These are phyloP conservation scores for Drepana falcataria DNA, from an alignment of 2,888 invertebrate species.

Conservation along the genomic window DNA sequence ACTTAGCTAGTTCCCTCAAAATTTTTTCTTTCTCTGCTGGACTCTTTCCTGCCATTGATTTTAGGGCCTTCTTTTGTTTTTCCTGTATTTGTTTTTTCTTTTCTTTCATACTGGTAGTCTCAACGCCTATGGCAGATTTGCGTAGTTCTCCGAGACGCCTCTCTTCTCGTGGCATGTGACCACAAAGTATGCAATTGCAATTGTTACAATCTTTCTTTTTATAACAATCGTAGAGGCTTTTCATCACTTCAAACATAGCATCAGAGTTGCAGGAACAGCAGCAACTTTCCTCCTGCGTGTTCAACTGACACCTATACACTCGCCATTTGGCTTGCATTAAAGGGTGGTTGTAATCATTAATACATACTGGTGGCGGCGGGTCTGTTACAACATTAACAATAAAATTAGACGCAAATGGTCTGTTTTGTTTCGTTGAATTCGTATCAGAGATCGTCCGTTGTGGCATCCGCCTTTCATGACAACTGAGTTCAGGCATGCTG, in stretches of 20 bases:
- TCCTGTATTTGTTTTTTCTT: conserved; percentile 10
- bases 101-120: conserved; percentile 6
- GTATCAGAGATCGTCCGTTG: conserved; percentile 13
- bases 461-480: background rate
- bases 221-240: conserved; percentile 59
- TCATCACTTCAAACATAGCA: conserved; percentile 67
- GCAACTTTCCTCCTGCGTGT: conserved; percentile 38
- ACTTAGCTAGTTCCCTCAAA: conserved; percentile 15
- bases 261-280: conserved; percentile 61
- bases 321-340: conserved; percentile 10
- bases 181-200: conserved; percentile 56
- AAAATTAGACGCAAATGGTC: conserved; percentile 15
- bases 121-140: conserved; percentile 9
- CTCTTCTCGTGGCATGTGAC: conserved; percentile 34
- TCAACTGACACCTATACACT: conserved; percentile 44
- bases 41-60: conserved; percentile 18
- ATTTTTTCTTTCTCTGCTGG: conserved; percentile 22
- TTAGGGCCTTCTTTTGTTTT: background rate
- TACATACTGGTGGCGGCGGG: conserved; percentile 11
- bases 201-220: conserved; percentile 57
- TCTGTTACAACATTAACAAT: conserved; percentile 19
- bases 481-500: conserved; percentile 8
- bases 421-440: conserved; percentile 7
- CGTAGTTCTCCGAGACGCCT: conserved; percentile 17
- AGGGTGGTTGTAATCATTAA: conserved; percentile 5